Percentiles rank a stretch among this genome's conserved stretches.
These are phyloP conservation scores for Periophthalmus modestus DNA, from an alignment of 2,113 vertebrate species.

Conservation along the genomic window DNA sequence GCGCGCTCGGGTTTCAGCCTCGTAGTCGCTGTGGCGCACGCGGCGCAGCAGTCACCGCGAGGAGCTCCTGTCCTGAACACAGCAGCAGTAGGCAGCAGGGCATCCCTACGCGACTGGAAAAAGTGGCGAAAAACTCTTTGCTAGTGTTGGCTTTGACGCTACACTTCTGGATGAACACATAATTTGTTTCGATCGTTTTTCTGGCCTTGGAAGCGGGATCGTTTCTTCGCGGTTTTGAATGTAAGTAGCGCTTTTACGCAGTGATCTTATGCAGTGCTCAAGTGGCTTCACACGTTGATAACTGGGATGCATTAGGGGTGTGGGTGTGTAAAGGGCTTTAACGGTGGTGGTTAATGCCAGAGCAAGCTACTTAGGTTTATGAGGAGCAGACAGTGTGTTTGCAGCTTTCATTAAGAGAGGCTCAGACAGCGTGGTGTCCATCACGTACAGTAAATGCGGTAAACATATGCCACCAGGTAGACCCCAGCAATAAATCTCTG, in stretches of 20 bases:
- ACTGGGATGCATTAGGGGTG: not conserved
- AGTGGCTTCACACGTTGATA: conserved; percentile 6
- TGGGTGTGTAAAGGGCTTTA: conserved; percentile 22
- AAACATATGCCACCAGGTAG: conserved; percentile 5
- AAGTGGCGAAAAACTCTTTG: conserved; percentile 19
- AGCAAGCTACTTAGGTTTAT: conserved; percentile 17
- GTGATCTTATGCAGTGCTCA: conserved; percentile 9
- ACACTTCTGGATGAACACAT: conserved; percentile 45
- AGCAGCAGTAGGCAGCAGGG: conserved; percentile 18
- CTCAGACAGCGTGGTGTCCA: conserved; percentile 25
- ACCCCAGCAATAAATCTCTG: not conserved
- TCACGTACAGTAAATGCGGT: conserved; percentile 19
- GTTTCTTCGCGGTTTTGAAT: conserved; percentile 34
- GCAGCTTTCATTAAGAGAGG: conserved; percentile 25
- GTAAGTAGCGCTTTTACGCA: conserved; percentile 57
- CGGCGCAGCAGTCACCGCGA: conserved; percentile 67
- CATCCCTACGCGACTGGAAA: conserved; percentile 54
- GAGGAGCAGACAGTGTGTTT: conserved; percentile 23
- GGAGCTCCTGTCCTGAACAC: conserved; percentile 37
- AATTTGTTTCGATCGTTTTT: conserved; percentile 9
- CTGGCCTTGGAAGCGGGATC: conserved; percentile 16
- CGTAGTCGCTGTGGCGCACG: conserved; percentile 50
- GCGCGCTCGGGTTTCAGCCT: conserved; percentile 76
- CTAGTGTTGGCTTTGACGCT: conserved; percentile 1
- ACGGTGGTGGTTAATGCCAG: conserved; percentile 21